Conservation (phyloP, 2,113 vertebrate species). For the Procavia capensis region DNA sequence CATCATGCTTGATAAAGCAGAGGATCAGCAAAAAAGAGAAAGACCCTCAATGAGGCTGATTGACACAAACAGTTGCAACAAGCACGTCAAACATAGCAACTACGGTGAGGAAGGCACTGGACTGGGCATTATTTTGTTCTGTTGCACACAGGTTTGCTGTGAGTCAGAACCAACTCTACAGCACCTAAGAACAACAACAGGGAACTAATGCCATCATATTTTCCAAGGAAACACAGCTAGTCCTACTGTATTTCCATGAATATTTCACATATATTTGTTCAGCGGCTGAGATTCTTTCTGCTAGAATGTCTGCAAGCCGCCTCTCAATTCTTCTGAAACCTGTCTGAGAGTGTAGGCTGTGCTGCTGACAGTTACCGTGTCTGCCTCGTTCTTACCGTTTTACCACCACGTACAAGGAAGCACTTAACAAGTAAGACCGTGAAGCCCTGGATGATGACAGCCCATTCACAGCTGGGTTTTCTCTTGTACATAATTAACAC, state of each 20-base stretch:
- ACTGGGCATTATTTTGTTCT: background rate
- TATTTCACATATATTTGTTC: background rate
- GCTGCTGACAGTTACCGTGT: background rate
- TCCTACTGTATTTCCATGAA: background rate
- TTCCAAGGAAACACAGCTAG: background rate
- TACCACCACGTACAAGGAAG: slow-evolving; percentile 4
- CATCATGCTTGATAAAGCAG: background rate
- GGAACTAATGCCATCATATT: background rate
- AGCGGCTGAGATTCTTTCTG: background rate
- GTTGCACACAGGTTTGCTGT: background rate
- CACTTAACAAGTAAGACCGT: background rate
- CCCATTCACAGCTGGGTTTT: slow-evolving; percentile 63
- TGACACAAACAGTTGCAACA: background rate
- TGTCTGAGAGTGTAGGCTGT: background rate
- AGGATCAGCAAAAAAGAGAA: background rate
- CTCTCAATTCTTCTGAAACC: background rate
- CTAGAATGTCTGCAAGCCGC: background rate
- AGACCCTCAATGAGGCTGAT: background rate
- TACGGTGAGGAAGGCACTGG: background rate
- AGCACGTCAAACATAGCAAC: background rate
- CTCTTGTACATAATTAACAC: slow-evolving; percentile 60
- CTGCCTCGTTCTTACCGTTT: slow-evolving; percentile 1
- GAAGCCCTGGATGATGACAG: slow-evolving; percentile 9
- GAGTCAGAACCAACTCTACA: background rate
- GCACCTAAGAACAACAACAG: background rate